Evolutionary conservation across 2,113 vertebrate species (phyloP), one percentile per base, ranked within the genome.

Genomic region (Gobio gobio): DNA sequence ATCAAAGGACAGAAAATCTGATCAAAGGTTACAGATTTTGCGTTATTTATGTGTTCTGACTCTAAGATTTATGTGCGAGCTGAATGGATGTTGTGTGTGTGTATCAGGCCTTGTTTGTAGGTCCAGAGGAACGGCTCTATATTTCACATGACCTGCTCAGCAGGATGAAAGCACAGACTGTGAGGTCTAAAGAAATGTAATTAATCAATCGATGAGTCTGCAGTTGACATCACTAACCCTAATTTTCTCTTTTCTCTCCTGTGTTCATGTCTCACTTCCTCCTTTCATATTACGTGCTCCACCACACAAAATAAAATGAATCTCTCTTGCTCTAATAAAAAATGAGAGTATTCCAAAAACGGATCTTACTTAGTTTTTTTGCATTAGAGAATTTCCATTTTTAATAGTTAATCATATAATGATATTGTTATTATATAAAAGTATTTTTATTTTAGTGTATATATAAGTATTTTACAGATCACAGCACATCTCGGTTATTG

Each of bases 181-280:
- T 89, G 89, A 91, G 91, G 89, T 92, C 84, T 47, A 85, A 82
- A 90, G 90, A 89, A 89, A 87, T 83, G 85, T 92, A 93, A 94
- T 94, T 93, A 93, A 87, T 90, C 89, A 89, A 91, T 89, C 87
- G 88, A 93, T 94, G 91, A 91, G 89, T 93, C 87, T 81, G 51
- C 24, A 29, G 2, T 76, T 72, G 74, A 85, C 43, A 83, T 77
- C 36, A 73, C 87, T 75, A 70, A 81, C 83, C 58, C 33, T 85
- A 29, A 83, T 83, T 83, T 36, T n/a, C 43, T 79, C 16, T 18
- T 45, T 43, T 78, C 56, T 75, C 20, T 61, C 18, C 6, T 24
- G 20, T n/a, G 29, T 59, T 61, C 36, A 6, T 26, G 22, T 26
- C 33, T 64, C 72, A 49, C 20, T 64, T 56, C 49, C 63, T 77